Evolutionary conservation across 37 sponge, comb jelly and placozoan genomes (phyloP), one percentile per base, ranked within the genome.

Genomic region (Mnemiopsis leidyi): DNA sequence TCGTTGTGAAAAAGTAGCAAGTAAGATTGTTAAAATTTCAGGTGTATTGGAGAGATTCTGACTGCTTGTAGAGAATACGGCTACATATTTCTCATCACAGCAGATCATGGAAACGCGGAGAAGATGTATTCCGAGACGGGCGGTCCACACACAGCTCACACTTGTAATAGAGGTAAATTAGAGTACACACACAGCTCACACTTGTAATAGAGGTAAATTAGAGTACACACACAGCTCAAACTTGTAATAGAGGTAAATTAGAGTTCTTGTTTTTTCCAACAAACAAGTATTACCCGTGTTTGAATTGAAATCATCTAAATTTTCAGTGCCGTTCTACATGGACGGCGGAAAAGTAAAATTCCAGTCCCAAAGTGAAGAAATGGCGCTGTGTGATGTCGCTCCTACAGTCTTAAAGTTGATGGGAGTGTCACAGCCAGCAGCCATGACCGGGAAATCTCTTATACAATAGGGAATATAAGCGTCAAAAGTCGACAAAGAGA

Each of bases 101-200:
- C 98, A 35, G 98, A 98, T 76, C 98, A 98, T 93, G 98, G 98
- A 67, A 98, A 98, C 92, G 98, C 98, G 68, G 98, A 98, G 93
- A 94, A 95, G 92, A 98, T 98, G 98, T 95, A 95, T 28, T 96
- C 95, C 67, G 96, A 96, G 36, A 75, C 95, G 9, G 97, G 96
- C 0, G 96, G 95, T 16, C 97, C 98, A 23, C 96, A 96, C 83
- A 98, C 98, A 35, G 97, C 97, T 30, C 98, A 98, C 94, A 98
- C 98, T 36, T 96, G 96, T 29, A 94, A 93, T 93, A 95, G 96
- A 94, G 97, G 97, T 97, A 68, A 36, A 77, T n/a, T n/a, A n/a
- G n/a, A n/a, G 95, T 16, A 96, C 98, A 23, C 96, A 96, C 83
- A 98, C 98, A 35, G 97, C 97, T 30, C 98, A 98, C 94, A 98